These are phyloP conservation scores for Borostomias antarcticus DNA, from an alignment of 2,797 vertebrate species.

Conservation along the genomic window DNA sequence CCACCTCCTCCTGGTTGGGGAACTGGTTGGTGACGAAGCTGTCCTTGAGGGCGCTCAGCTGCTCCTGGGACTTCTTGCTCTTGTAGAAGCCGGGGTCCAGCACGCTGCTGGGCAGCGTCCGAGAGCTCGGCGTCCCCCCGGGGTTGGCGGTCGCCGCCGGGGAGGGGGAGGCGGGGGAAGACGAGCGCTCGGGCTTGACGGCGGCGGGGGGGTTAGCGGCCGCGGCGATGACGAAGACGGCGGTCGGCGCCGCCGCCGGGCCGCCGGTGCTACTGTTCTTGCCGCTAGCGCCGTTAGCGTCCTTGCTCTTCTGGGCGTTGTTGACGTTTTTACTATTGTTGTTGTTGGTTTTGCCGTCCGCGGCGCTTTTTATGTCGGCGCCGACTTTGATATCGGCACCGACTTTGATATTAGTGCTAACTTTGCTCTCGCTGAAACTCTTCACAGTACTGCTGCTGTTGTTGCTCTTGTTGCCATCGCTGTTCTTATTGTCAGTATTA, in stretches of 20 bases:
- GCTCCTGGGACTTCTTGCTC: conserved; percentile 94
- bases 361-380: not conserved
- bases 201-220: conserved; percentile 44
- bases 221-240: conserved; percentile 24
- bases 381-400: conserved; percentile 42
- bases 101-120: conserved; percentile 74
- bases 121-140: conserved; percentile 70
- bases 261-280: conserved; percentile 29
- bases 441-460: conserved; percentile 32
- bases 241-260: conserved; percentile 13
- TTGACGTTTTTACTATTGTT: conserved; percentile 22
- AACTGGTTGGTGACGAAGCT: conserved; percentile 92
- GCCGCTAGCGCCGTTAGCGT: conserved; percentile 30
- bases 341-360: conserved; percentile 19
- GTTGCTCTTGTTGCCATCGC: conserved; percentile 47
- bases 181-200: conserved; percentile 48
- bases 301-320: conserved; percentile 45
- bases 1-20: conserved; percentile 92
- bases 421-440: conserved; percentile 37
- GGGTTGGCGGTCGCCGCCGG: conserved; percentile 53
- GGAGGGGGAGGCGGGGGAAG: conserved; percentile 72
- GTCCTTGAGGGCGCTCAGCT: conserved; percentile 89
- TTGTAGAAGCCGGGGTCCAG: conserved; percentile 88
- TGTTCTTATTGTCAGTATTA: conserved; percentile 29
- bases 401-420: conserved; percentile 42